phyloP scores from a whole-genome alignment of 1,140 invertebrate genomes.

The Drosophila pallidifrons region DNA sequence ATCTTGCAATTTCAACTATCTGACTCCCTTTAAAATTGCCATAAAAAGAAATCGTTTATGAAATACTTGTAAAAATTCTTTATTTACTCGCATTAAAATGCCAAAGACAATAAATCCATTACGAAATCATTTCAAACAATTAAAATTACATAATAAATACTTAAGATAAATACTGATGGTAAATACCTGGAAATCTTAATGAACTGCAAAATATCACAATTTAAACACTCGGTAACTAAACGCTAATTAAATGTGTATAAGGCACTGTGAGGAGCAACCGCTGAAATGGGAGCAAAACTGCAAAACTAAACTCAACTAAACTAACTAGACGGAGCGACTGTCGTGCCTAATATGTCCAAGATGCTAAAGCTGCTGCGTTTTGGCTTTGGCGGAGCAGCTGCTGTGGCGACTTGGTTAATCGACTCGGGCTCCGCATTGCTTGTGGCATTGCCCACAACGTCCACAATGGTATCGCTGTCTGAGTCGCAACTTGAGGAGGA shows the following conservation, averaged over 20 bases:
- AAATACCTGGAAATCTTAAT: slow-evolving; percentile 83
- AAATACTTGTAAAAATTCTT: slow-evolving; percentile 53
- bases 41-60: slow-evolving; percentile 9
- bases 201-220: slow-evolving; percentile 83
- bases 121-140: slow-evolving; percentile 79
- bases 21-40: neutral
- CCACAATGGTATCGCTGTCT: slow-evolving; percentile 68
- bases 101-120: slow-evolving; percentile 80
- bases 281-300: slow-evolving; percentile 66
- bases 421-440: slow-evolving; percentile 33
- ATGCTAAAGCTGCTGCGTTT: slow-evolving; percentile 79
- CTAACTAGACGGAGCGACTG: slow-evolving; percentile 37
- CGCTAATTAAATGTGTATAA: slow-evolving; percentile 82
- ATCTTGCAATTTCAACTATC: slow-evolving; percentile 1
- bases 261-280: slow-evolving; percentile 48
- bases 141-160: slow-evolving; percentile 83
- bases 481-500: slow-evolving; percentile 41
- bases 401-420: slow-evolving; percentile 34
- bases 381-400: slow-evolving; percentile 48
- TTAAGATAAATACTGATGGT: slow-evolving; percentile 76
- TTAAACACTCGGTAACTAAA: slow-evolving; percentile 73
- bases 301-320: slow-evolving; percentile 44
- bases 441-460: slow-evolving; percentile 64
- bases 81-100: slow-evolving; percentile 76
- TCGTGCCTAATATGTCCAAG: slow-evolving; percentile 76